Base-by-base conservation (phyloP, 2,797 vertebrate species). In the Botia kubotai region DNA sequence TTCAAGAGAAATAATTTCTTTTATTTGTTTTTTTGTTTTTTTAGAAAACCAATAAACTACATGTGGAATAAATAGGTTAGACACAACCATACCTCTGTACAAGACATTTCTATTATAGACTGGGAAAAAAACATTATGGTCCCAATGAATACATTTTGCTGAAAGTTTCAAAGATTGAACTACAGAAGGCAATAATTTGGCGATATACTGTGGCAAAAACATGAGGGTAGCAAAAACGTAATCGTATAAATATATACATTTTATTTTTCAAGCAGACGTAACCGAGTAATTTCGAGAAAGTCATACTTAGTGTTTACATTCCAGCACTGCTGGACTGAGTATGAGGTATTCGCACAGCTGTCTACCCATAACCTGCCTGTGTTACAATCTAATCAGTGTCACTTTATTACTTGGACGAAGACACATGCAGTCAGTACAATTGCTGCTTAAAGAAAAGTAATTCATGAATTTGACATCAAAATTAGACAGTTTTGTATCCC, bases 11-110 rank as follows among this genome's bases (percentile, higher is more conserved):
- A 85, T 85, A 69, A 65, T 78, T 85, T 85, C 43, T 72, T 81
- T 83, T 80, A 73, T 57, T 79, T 79, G 52, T 68, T 67, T 83
- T 82, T 80, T 33, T 67, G 4, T 75, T 85, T 82, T 85, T 81
- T 77, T 95, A 95, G 94, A 95, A 96, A 95, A 96, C 95, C 95
- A 94, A 94, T 94, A 95, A 95, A 89, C 94, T 96, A 96, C 95
- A 85, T 93, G 95, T 95, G 93, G 94, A 96, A 96, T 96, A 96
- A 96, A 96, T 96, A 96, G 95, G 92, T 95, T 93, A 94, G 92
- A 90, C 84, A 87, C 91, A 95, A 95, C 92, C 90, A 95, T 94
- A 95, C 92, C 93, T 94, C 93, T 96, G 94, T 95, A 95, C 93
- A 91, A 93, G 91, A 93, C 92, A 91, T 87, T 90, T 93, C 92